Evolutionary conservation across 2,797 vertebrate genomes (phyloP), one percentile per base, ranked within the genome.

Genomic region (Melanotaenia parkinsoni): DNA sequence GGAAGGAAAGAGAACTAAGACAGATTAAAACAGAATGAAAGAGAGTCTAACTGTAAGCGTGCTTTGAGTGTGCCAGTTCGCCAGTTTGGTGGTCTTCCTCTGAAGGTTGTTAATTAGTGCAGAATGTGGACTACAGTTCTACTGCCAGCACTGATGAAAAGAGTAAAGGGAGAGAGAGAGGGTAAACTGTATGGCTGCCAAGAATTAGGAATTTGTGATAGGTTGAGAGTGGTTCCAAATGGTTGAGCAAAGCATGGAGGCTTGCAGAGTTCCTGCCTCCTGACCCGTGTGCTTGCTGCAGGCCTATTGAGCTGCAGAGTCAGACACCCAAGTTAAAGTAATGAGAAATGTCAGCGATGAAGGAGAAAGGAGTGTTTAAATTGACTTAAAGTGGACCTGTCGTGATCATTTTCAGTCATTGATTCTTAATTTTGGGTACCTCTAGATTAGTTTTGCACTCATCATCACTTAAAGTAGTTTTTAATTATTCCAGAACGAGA

Each of bases 81-180:
- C 94, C 91, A 90, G 94, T 95, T 92, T 95, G 95, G 94, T 95
- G 95, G 95, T 96, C 95, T 95, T 94, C 93, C 93, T 94, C 90
- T 91, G 93, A 96, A 95, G 95, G 94, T 93, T 87, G 93, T 96
- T 97, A 96, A 96, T 97, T 97, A 96, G 95, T 93, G 93, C 93
- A 96, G 95, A 96, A 96, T 93, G 94, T 93, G 92, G 95, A 93
- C 94, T 95, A 94, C 91, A 94, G 93, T 95, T 94, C 92, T 89
- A 91, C 93, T 96, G 96, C 96, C 96, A 96, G 93, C 86, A 63
- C 90, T 88, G 93, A 94, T 95, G 95, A 95, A 96, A 96, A 94
- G 89, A 88, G 79, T 68, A 77, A 70, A 72, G 71, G 43, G 63
- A 67, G 67, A 57, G 77, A 37, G 74, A 80, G 78, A 86, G 89